These are phyloP conservation scores for Escarpia spicata DNA, from an alignment of 2,888 invertebrate genomes.

Conservation along the genomic window DNA sequence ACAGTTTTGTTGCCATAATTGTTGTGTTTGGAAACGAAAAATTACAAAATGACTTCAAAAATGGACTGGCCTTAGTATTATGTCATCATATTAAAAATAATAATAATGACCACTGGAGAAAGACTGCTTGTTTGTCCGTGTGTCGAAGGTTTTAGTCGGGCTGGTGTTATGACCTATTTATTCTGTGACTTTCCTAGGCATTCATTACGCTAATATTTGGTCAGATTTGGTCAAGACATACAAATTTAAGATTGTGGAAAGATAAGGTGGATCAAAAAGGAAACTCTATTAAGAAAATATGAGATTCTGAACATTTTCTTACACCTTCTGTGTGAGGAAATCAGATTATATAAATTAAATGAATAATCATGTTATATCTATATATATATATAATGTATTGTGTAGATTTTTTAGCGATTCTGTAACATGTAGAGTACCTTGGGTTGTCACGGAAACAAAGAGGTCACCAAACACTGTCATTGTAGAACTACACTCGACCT, in stretches of 20 bases:
- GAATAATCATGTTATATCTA: no score
- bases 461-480: constrained; percentile 16
- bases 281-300: background rate
- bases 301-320: background rate
- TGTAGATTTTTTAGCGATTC: background rate
- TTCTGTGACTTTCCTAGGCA: background rate
- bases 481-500: constrained; percentile 7
- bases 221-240: background rate
- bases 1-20: background rate
- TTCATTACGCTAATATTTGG: background rate
- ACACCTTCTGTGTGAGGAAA: background rate
- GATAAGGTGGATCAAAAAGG: no score
- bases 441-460: background rate
- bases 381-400: no score
- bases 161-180: background rate
- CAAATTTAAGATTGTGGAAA: background rate
- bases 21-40: background rate
- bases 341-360: background rate
- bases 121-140: background rate
- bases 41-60: background rate
- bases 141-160: background rate
- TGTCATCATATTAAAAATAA: background rate
- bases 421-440: background rate
- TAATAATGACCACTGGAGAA: background rate
- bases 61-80: background rate